These are phyloP conservation scores for Polydrusus pterygomalis DNA, from an alignment of 2,888 invertebrate genomes.

Conservation along the genomic window DNA sequence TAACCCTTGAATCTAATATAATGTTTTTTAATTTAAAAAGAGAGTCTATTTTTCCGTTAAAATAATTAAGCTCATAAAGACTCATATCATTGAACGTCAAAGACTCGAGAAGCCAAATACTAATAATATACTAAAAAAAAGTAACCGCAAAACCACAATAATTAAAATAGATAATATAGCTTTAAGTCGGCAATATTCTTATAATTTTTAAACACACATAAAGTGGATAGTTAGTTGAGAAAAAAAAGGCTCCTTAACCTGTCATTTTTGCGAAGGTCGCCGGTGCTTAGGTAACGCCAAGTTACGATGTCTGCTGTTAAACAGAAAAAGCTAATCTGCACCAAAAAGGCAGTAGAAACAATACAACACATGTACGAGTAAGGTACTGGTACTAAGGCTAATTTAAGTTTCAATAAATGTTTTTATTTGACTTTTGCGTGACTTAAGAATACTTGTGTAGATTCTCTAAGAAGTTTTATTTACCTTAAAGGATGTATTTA, in stretches of 20 bases:
- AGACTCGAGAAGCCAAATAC: not conserved
- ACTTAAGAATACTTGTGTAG: too few relatives aligned
- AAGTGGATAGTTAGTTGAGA: slow-evolving; percentile 16
- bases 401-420: too few relatives aligned
- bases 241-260: slow-evolving; percentile 22
- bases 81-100: not conserved
- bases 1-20: too few relatives aligned
- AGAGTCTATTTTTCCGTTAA: too few relatives aligned
- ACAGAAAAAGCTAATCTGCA: not conserved
- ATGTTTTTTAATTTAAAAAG: too few relatives aligned
- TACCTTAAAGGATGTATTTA: too few relatives aligned
- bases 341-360: not conserved
- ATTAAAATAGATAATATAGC: slow-evolving; percentile 20
- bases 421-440: too few relatives aligned
- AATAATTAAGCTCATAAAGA: too few relatives aligned
- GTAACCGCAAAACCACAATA: slow-evolving; percentile 19
- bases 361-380: too few relatives aligned
- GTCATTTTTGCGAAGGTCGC: slow-evolving; percentile 21
- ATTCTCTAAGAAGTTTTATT: too few relatives aligned
- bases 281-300: slow-evolving; percentile 19
- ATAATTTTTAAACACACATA: slow-evolving; percentile 22
- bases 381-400: too few relatives aligned
- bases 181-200: slow-evolving; percentile 6
- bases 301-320: not conserved
- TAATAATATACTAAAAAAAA: not conserved